Percentiles rank a stretch among this genome's conserved stretches.
These are phyloP conservation scores for Hymenochirus boettgeri DNA, from an alignment of 2,113 vertebrate genomes.

Conservation along the genomic window DNA sequence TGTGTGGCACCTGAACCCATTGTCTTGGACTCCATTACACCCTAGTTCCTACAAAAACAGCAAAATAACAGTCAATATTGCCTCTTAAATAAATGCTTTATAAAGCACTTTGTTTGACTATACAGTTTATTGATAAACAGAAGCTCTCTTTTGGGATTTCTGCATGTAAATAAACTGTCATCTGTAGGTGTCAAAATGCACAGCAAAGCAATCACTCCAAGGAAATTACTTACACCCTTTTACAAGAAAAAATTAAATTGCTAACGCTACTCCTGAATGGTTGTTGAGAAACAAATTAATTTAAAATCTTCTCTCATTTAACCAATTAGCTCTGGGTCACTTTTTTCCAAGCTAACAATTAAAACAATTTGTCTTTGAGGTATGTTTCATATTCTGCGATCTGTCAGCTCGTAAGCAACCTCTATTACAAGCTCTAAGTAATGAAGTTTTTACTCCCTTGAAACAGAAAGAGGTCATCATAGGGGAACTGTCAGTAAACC, in stretches of 20 bases:
- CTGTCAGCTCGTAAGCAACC: constrained; percentile 47
- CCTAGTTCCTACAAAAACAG: too few species aligned
- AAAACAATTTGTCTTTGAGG: constrained; percentile 54
- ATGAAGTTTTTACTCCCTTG: neutral
- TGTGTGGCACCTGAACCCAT: too few species aligned
- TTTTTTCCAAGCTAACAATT: constrained; percentile 46
- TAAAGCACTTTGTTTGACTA: neutral
- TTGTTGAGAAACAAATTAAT: constrained; percentile 51
- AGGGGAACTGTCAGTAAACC: too few species aligned
- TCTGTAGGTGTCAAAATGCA: constrained; percentile 52
- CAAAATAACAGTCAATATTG: neutral
- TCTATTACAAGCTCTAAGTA: constrained; percentile 16
- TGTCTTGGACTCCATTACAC: too few species aligned
- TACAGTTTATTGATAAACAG: constrained; percentile 25
- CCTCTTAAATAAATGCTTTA: neutral
- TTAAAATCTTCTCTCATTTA: constrained; percentile 47
- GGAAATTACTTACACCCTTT: constrained; percentile 36
- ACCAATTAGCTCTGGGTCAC: constrained; percentile 51
- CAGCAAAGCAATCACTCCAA: constrained; percentile 49
- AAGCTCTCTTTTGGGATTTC: constrained; percentile 41
- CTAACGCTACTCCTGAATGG: constrained; percentile 24
- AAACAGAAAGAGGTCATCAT: neutral
- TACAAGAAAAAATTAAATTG: constrained; percentile 35
- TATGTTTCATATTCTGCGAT: constrained; percentile 47
- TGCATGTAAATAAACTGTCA: constrained; percentile 51